These are phyloP conservation scores for Pygmarrhopalites habei DNA, from an alignment of 1,140 invertebrate species.

Conservation along the genomic window DNA sequence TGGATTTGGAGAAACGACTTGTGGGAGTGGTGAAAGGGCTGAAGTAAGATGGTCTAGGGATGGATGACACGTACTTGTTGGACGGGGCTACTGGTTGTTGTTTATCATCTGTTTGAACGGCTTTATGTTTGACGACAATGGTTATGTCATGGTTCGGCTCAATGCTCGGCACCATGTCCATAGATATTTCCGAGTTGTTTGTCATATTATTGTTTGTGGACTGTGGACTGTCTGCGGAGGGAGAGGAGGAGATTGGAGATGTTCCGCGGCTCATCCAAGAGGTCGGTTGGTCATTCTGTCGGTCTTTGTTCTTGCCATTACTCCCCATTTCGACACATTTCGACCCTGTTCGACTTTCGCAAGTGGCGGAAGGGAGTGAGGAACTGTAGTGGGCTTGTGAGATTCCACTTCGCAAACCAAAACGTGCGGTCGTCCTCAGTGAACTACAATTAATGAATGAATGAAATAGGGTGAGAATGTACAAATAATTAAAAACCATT, in stretches of 20 bases:
- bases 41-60: constrained; percentile 32
- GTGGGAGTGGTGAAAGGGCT: constrained; percentile 28
- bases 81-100: background rate
- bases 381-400: constrained; percentile 27
- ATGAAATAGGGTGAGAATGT: constrained; percentile 7
- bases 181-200: constrained; percentile 15
- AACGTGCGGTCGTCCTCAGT: constrained; percentile 25
- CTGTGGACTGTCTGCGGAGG: background rate
- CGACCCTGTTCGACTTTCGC: constrained; percentile 8
- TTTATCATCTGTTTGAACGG: constrained; percentile 30
- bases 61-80: constrained; percentile 22
- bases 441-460: constrained; percentile 18
- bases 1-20: constrained; percentile 16
- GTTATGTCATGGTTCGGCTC: constrained; percentile 23
- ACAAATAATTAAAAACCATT: no score
- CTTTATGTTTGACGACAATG: constrained; percentile 32
- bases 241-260: constrained; percentile 2
- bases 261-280: constrained; percentile 30
- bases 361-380: constrained; percentile 14
- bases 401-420: constrained; percentile 25
- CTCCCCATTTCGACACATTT: constrained; percentile 4
- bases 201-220: background rate
- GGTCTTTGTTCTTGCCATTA: background rate
- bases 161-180: constrained; percentile 14
- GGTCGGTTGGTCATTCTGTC: background rate